A percentile compares a stretch with the other conserved stretches of the same genome.
phyloP scores from a whole-genome alignment of 1,140 invertebrate species.

The Whitmania pigra region DNA sequence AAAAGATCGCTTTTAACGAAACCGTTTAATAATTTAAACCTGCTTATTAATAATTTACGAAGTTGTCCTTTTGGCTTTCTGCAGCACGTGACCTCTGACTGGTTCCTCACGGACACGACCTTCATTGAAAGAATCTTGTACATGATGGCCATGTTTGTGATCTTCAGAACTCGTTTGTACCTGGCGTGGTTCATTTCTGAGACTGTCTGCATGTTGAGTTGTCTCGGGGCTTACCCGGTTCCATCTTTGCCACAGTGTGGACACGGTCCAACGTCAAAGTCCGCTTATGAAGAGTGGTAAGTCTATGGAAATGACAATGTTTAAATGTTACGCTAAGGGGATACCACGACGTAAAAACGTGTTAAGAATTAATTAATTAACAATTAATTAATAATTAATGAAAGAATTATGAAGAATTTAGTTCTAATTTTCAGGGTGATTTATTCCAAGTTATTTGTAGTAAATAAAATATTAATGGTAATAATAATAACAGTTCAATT shows the following conservation, averaged over 20 bases:
- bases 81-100: constrained; percentile 39
- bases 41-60: too few relatives aligned
- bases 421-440: too few relatives aligned
- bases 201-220: constrained; percentile 75
- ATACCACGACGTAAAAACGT: too few relatives aligned
- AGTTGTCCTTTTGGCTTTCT: constrained; percentile 16
- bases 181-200: constrained; percentile 76
- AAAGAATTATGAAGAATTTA: too few relatives aligned
- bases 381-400: too few relatives aligned
- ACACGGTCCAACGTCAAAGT: constrained; percentile 58
- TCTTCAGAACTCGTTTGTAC: constrained; percentile 77
- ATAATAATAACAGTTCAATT: too few relatives aligned
- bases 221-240: constrained; percentile 75
- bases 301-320: constrained; percentile 2
- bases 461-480: too few relatives aligned
- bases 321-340: too few relatives aligned
- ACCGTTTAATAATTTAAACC: too few relatives aligned
- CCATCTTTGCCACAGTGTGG: constrained; percentile 58
- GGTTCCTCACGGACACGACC: constrained; percentile 36
- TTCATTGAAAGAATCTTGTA: constrained; percentile 67
- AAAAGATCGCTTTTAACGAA: too few relatives aligned
- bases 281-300: constrained; percentile 40
- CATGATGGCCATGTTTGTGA: constrained; percentile 70
- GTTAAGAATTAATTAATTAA: too few relatives aligned
- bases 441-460: too few relatives aligned